Base-by-base conservation (phyloP, 64 coral and sea anemone genomes). In the Hydrozoanthus tunicans region DNA sequence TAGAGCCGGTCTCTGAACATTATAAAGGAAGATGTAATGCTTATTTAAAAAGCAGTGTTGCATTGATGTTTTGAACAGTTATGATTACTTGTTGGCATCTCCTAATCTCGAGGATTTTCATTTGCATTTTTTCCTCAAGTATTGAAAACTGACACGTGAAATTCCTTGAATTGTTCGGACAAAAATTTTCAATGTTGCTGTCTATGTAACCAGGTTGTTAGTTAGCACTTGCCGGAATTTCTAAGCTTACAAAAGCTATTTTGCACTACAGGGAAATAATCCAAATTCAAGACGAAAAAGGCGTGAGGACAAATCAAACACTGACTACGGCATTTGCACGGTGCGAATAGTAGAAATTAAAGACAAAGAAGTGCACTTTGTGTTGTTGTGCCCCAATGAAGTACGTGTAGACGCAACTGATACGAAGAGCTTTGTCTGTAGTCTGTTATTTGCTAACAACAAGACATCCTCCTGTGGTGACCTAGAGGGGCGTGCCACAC, bases 361-460 rank as follows among this genome's bases (percentile, higher is more conserved):
- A 6, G 65, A 70, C 17, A 72, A 71, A 5, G 20, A 25, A 10
- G 82, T 86, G 53, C 53, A 69, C 4, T 86, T 86, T 55, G 66
- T 72, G 66, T 86, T 86, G 15, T 53, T 86, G n/a, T 86, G 82
- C 17, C 66, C 82, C 3, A 86, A 86, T 7, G 52, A 32, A 2
- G 20, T 32, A 3, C 56, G 72, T 0, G 20, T 72, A 4, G 8
- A 72, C 62, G 6, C 82, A 24, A 7, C 17, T 9, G n/a, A 54
- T 12, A 10, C 43, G 17, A 55, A 85, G 53, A 71, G n/a, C 14
- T 85, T 85, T 72, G 82, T 86, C 15, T 86, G 82, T 23, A 52
- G 53, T 15, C 64, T 86, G 53, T 86, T 86, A 66, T 86, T 86
- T 86, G 66, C 9, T 10, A 70, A 69, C 2, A 70, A 70, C 65